These are phyloP conservation scores for Diarsia rubi DNA, from an alignment of 2,888 invertebrate genomes.

Conservation along the genomic window DNA sequence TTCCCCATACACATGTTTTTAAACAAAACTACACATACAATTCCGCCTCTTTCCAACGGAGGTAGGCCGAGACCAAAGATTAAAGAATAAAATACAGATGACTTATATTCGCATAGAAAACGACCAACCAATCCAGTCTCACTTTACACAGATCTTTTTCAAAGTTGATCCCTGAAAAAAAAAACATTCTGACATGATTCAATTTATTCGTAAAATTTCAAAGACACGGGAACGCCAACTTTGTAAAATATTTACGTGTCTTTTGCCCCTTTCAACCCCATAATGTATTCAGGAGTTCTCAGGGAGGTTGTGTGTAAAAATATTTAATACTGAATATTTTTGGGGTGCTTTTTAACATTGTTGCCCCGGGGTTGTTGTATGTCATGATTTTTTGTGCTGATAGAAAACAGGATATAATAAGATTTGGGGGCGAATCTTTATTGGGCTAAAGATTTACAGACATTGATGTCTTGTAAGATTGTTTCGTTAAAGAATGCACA, in stretches of 20 bases:
- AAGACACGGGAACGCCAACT: slow-evolving; percentile 71
- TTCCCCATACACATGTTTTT: no score
- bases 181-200: slow-evolving; percentile 49
- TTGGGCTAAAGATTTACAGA: neutral
- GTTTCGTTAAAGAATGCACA: neutral
- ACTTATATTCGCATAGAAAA: neutral
- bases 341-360: slow-evolving; percentile 23
- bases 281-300: slow-evolving; percentile 79
- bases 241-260: slow-evolving; percentile 80
- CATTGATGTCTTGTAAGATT: neutral
- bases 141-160: slow-evolving; percentile 43
- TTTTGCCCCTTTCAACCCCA: slow-evolving; percentile 72
- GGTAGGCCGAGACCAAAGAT: no score
- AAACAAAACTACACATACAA: no score
- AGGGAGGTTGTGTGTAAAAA: slow-evolving; percentile 78
- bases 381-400: neutral
- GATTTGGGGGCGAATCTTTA: neutral
- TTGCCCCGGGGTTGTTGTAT: neutral
- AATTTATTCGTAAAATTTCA: slow-evolving; percentile 55
- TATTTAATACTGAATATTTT: slow-evolving; percentile 65
- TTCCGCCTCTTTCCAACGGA: no score
- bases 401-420: slow-evolving; percentile 4
- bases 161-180: slow-evolving; percentile 35
- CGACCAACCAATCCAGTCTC: neutral
- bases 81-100: no score